phyloP scores from a whole-genome alignment of 2,888 invertebrate genomes.

The Mamestra brassicae region DNA sequence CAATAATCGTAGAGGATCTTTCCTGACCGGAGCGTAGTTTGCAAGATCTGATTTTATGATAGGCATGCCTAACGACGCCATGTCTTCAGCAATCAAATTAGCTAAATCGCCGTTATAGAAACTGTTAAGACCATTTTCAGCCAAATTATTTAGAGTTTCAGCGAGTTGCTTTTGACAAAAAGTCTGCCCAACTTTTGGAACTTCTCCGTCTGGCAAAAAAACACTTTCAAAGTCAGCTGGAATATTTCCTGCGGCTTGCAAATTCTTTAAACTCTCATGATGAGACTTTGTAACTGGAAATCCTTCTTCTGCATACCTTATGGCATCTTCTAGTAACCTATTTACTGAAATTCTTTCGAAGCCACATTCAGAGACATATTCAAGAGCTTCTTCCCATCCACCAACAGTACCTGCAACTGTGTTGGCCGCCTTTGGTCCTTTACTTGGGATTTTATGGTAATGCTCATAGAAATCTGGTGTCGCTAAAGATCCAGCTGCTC shows the following conservation, averaged over 20 bases:
- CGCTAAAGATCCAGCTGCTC: constrained; percentile 82
- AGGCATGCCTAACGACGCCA: constrained; percentile 79
- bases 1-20: constrained; percentile 77
- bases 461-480: constrained; percentile 77
- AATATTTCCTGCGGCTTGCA: constrained; percentile 42
- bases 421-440: constrained; percentile 81
- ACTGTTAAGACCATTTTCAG: constrained; percentile 80
- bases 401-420: constrained; percentile 86
- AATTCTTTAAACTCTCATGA: constrained; percentile 53
- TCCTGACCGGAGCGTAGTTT: constrained; percentile 79
- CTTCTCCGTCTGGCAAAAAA: constrained; percentile 75
- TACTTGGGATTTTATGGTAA: constrained; percentile 75
- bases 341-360: constrained; percentile 77
- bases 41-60: constrained; percentile 82
- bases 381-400: constrained; percentile 86
- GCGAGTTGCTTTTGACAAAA: constrained; percentile 82
- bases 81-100: constrained; percentile 80
- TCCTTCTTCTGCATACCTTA: constrained; percentile 84
- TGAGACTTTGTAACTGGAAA: constrained; percentile 78
- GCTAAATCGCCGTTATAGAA: constrained; percentile 84
- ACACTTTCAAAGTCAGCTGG: constrained; percentile 72
- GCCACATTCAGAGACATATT: constrained; percentile 83
- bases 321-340: constrained; percentile 81
- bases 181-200: constrained; percentile 77
- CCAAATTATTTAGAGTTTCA: constrained; percentile 76